phyloP scores from a whole-genome alignment of 1,140 invertebrate species.

The Trissolcus basalis region DNA sequence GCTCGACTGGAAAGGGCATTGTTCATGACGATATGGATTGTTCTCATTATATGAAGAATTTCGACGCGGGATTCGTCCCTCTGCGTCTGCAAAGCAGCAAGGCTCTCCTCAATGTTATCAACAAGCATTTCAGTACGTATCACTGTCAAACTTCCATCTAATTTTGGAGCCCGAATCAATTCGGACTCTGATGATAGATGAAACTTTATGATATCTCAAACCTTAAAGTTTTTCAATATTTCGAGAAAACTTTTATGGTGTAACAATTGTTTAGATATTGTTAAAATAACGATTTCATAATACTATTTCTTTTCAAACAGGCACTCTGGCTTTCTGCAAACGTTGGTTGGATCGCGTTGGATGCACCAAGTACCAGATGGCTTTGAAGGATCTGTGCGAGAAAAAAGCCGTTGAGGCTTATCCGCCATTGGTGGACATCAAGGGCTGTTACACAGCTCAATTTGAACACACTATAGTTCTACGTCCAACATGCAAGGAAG shows the following conservation, averaged over 20 bases:
- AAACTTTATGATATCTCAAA: no score
- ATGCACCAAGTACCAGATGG: slow-evolving; percentile 98
- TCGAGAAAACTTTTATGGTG: no score
- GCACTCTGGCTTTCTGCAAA: slow-evolving; percentile 98
- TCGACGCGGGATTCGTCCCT: slow-evolving; percentile 94
- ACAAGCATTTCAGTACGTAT: slow-evolving; percentile 90
- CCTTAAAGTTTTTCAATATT: neutral
- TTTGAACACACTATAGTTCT: slow-evolving; percentile 99
- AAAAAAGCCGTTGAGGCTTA: slow-evolving; percentile 97
- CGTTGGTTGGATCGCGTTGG: slow-evolving; percentile 98
- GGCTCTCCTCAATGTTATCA: slow-evolving; percentile 94
- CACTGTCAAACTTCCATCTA: no score
- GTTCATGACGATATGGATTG: slow-evolving; percentile 99
- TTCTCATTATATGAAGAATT: slow-evolving; percentile 99
- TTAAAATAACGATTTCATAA: no score
- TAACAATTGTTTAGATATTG: no score
- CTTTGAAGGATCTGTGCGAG: slow-evolving; percentile 98
- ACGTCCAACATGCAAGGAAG: slow-evolving; percentile 98
- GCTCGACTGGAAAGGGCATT: slow-evolving; percentile 96
- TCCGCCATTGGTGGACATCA: slow-evolving; percentile 97
- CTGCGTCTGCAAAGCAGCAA: slow-evolving; percentile 94
- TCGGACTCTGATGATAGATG: no score
- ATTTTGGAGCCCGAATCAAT: no score
- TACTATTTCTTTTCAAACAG: slow-evolving; percentile 54
- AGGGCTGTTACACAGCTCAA: slow-evolving; percentile 99